Evolutionary conservation across 2,113 vertebrate species (phyloP).

Genomic region (Terrapene triunguis): DNA sequence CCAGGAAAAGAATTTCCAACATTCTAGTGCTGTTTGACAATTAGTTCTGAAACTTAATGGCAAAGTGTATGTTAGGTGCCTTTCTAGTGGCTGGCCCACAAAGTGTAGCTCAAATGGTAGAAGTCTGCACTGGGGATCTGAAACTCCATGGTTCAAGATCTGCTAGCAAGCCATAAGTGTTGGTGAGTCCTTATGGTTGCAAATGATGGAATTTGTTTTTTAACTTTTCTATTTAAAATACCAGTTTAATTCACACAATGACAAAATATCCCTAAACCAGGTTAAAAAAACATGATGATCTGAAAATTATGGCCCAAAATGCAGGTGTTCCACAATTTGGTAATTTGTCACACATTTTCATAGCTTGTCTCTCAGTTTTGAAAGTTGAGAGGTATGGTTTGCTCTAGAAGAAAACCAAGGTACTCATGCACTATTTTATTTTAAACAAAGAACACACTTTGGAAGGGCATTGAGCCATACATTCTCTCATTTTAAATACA

Average conservation of each 20-base stretch:
- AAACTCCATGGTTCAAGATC: background rate
- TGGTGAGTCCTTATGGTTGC: background rate
- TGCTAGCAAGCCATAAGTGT: background rate
- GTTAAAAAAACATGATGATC: background rate
- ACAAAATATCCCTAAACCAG: background rate
- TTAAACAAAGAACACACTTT: background rate
- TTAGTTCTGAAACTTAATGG: background rate
- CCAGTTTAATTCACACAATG: fast-evolving
- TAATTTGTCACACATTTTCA: background rate
- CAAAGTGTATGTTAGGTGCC: background rate
- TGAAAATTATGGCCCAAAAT: background rate
- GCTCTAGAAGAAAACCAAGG: background rate
- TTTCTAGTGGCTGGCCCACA: fast-evolving
- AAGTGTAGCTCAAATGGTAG: background rate
- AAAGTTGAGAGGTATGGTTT: background rate
- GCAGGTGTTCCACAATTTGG: background rate
- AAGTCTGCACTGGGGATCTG: background rate
- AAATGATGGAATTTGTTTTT: background rate
- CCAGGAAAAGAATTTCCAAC: background rate
- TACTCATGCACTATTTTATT: background rate
- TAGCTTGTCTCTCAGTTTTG: background rate
- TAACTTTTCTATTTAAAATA: background rate
- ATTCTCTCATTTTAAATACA: background rate
- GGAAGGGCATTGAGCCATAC: background rate
- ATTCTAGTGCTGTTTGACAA: background rate